Percentiles rank a stretch among this genome's conserved stretches.
Evolutionary conservation across 1,140 invertebrate genomes (phyloP).

Genomic region (Heterodera schachtii): DNA sequence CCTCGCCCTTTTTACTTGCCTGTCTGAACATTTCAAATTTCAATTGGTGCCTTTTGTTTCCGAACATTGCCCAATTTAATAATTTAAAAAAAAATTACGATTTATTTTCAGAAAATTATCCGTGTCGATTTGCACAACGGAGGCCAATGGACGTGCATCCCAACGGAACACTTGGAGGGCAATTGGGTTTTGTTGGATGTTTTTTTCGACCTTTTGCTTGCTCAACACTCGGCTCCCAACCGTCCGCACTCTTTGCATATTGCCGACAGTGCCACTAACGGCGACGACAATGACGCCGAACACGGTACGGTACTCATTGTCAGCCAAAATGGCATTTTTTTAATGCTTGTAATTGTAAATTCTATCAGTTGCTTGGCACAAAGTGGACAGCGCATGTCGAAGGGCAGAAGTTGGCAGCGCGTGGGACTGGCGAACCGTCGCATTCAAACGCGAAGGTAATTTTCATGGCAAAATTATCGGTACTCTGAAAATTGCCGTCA

Average conservation of each 20-base stretch:
- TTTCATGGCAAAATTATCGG: not conserved
- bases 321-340: too few relatives aligned
- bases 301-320: not conserved
- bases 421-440: constrained; percentile 53
- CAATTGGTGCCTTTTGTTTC: too few relatives aligned
- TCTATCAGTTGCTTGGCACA: not conserved
- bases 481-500: constrained; percentile 23
- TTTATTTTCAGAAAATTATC: constrained; percentile 5
- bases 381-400: not conserved
- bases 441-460: constrained; percentile 51
- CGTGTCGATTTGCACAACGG: not conserved
- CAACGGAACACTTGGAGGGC: constrained; percentile 12
- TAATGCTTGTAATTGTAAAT: not conserved
- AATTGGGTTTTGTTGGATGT: constrained; percentile 19
- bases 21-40: too few relatives aligned
- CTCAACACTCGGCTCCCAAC: constrained; percentile 16
- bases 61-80: too few relatives aligned
- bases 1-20: too few relatives aligned
- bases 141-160: not conserved
- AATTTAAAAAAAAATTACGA: too few relatives aligned
- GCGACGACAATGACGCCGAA: too few relatives aligned
- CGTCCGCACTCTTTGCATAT: constrained; percentile 16
- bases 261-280: not conserved
- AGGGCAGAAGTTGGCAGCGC: not conserved
- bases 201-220: constrained; percentile 17